phyloP scores from a whole-genome alignment of 2,888 invertebrate species.

The Melieria picta region DNA sequence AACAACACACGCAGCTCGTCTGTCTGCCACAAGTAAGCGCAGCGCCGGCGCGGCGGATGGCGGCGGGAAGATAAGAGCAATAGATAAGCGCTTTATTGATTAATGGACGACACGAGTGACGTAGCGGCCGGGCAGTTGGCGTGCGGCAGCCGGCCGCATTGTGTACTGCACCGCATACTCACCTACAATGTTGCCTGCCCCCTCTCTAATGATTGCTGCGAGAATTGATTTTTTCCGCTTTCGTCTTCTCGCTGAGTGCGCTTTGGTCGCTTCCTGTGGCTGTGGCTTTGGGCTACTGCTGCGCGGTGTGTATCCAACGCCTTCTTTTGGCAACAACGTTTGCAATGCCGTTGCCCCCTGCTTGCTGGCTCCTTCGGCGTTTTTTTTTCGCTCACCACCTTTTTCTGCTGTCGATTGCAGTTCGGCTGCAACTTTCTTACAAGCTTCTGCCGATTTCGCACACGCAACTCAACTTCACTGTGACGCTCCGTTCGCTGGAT shows the following conservation, averaged over 20 bases:
- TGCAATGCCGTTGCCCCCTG: constrained; percentile 22
- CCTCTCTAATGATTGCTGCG: constrained; percentile 19
- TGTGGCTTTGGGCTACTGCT: constrained; percentile 26
- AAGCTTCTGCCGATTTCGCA: neutral
- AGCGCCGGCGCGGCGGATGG: neutral
- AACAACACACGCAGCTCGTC: neutral
- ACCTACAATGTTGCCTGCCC: constrained; percentile 15
- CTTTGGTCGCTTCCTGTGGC: constrained; percentile 35
- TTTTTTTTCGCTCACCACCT: neutral
- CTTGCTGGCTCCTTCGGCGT: constrained; percentile 17
- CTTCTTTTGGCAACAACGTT: constrained; percentile 40
- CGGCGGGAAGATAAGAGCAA: no score
- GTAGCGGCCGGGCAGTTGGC: no score
- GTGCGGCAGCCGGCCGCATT: neutral
- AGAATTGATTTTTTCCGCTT: constrained; percentile 34
- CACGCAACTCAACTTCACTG: no score
- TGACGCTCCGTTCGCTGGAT: no score
- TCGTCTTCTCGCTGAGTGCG: constrained; percentile 26
- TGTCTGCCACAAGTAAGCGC: constrained; percentile 11
- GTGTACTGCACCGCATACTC: constrained; percentile 15
- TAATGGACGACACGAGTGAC: no score
- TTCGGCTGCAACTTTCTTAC: neutral
- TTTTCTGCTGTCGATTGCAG: constrained; percentile 15
- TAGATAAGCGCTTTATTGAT: no score
- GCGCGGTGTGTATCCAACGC: constrained; percentile 48